Base-by-base conservation (phyloP, 1,140 invertebrate genomes). In the Leptopilina clavipes region DNA sequence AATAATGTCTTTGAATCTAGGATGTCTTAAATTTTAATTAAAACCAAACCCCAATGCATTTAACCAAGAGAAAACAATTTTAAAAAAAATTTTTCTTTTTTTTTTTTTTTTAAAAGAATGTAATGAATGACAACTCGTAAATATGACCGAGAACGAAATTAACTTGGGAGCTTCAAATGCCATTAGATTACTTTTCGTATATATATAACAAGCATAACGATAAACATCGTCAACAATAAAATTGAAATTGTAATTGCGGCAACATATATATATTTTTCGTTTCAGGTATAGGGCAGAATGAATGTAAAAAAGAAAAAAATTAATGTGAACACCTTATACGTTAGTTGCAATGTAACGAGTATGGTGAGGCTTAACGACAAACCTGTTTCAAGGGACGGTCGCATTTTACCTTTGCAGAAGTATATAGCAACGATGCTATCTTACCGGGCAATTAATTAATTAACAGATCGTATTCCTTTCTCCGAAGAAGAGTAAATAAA, bases 401-500 rank as follows among this genome's bases (percentile, higher is more conserved):
- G 70, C 72, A 79, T 80, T 80, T 76, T 79, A 74, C 74, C 37
- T 40, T 59, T 44, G 40, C 56, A 17, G 12, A 73, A 76, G 52
- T 75, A 75, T 75, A 75, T 78, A 75, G 75, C 14, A 40, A 65
- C 56, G 79, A 81, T 79, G 73, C 77, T 83, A 79, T 83, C 81
- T 74, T 48, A 40, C 3, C 3, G 12, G 25, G 74, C 81, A 81
- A 83, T 83, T 81, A 83, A 83, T 81, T 81, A 83, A 83, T 83
- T 83, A 83, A 83, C 82, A 77, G 78, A 79, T 81, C 80, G 81
- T 81, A 80, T 79, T 80, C 78, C 72, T 48, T 43, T 70, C 59
- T 22, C 73, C 71, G 77, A 73, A 78, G 75, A 79, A 80, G 78
- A 43, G 76, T 70, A 22, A 77, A 82, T 80, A 78, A 82, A 82